These are phyloP conservation scores for Trochalopteron elliotii DNA, from an alignment of 2,113 vertebrate genomes.

Conservation along the genomic window DNA sequence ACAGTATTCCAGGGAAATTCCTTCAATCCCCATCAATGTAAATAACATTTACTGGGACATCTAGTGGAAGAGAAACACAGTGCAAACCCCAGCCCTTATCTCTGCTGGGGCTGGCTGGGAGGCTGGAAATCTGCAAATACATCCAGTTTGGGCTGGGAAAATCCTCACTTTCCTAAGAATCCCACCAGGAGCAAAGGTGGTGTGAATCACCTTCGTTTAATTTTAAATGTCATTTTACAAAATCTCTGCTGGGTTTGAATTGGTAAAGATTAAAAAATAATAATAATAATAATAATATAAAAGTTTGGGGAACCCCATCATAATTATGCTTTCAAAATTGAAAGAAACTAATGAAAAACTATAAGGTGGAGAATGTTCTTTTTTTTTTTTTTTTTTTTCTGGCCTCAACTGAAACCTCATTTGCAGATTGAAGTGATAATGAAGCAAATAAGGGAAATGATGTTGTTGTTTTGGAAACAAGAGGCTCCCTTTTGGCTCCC, in stretches of 20 bases:
- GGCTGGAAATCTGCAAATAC: not conserved
- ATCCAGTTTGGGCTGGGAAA: not conserved
- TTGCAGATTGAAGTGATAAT: slow-evolving; percentile 11
- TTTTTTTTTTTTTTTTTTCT: not conserved
- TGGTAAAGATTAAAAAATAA: not conserved
- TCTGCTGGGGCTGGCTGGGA: not conserved
- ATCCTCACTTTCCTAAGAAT: not conserved
- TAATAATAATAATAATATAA: not conserved
- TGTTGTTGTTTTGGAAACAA: slow-evolving; percentile 32
- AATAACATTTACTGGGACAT: slow-evolving; percentile 45
- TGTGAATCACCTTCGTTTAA: not conserved
- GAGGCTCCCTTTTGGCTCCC: not conserved
- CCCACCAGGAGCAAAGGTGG: not conserved
- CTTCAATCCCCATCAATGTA: not conserved
- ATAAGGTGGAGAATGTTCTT: not conserved
- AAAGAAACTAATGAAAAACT: not conserved
- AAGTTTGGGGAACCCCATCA: not conserved
- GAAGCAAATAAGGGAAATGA: slow-evolving; percentile 31
- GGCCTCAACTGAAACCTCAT: not conserved
- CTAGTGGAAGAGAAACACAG: slow-evolving; percentile 43
- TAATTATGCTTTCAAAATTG: not conserved
- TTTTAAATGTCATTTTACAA: not conserved
- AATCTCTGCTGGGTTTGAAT: not conserved
- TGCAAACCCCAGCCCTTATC: not conserved
- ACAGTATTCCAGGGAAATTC: not conserved